These are phyloP conservation scores for Seriola aureovittata DNA, from an alignment of 2,113 vertebrate genomes.

Conservation along the genomic window DNA sequence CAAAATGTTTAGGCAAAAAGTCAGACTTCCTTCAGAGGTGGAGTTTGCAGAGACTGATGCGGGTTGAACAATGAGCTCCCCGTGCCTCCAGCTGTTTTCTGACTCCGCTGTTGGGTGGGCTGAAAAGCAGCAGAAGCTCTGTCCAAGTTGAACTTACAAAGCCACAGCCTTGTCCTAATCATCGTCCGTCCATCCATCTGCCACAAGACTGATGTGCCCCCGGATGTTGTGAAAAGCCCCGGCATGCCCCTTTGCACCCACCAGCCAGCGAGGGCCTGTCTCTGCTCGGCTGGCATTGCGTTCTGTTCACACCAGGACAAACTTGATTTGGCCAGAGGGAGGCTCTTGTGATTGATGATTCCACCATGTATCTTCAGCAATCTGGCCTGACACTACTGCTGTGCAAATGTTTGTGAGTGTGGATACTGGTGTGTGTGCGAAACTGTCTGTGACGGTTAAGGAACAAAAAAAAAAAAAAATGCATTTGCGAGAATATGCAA, in stretches of 20 bases:
- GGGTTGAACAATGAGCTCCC: conserved; percentile 52
- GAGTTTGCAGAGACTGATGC: conserved; percentile 54
- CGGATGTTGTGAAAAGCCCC: conserved; percentile 52
- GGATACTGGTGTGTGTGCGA: conserved; percentile 19
- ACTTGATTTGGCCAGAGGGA: conserved; percentile 83
- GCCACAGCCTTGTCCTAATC: conserved; percentile 56
- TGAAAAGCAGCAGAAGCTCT: conserved; percentile 36
- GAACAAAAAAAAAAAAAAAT: too few species aligned
- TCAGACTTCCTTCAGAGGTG: conserved; percentile 21
- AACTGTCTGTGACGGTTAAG: conserved; percentile 29
- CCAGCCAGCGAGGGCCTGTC: conserved; percentile 46
- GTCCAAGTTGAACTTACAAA: conserved; percentile 53
- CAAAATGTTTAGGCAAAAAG: conserved; percentile 34
- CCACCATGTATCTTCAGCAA: conserved; percentile 75
- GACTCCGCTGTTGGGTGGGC: conserved; percentile 47
- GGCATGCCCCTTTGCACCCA: conserved; percentile 34
- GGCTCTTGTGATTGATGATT: conserved; percentile 81
- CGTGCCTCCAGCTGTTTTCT: conserved; percentile 66
- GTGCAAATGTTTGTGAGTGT: conserved; percentile 35
- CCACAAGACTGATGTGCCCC: conserved; percentile 63
- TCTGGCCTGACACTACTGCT: conserved; percentile 61
- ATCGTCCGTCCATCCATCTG: conserved; percentile 66
- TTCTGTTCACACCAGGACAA: conserved; percentile 73
- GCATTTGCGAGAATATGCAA: neutral
- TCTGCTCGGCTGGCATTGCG: conserved; percentile 59